Base-by-base conservation (phyloP, 2,888 invertebrate species). In the Patella pellucida region DNA sequence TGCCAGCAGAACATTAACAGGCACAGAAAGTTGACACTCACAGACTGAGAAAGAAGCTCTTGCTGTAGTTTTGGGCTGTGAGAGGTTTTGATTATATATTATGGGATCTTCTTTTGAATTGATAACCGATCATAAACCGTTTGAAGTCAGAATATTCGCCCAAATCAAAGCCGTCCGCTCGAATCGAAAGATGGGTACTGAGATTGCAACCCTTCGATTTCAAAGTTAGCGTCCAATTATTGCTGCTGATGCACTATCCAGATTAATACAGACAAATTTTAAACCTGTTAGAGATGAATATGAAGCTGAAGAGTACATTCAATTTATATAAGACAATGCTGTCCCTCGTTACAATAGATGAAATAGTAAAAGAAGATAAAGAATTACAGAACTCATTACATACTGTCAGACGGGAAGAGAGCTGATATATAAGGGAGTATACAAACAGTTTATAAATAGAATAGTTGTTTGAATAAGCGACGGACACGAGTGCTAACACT, bases 201-300 rank as follows among this genome's bases (percentile, higher is more conserved):
- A 23, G 73, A 54, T 31, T 77, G 41, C 69, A 70, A 50, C 74
- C 54, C 2, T 78, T 69, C 41, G 69, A 16, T 27, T 78, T 73
- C 52, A 69, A 23, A 19, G 56, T 77, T 41, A 41, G 4, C 31
- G 31, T 41, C 78, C 78, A 15, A 70, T 54, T 19, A 84, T 82
- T 74, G 79, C 81, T 62, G 81, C 84, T 51, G 83, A 83, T 72
- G 82, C 77, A 62, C 79, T 82, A 69, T 71, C 73, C 69, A 76
- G 80, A 56, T 41, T 41, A 41, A 41, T 41, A 41, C 31, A 41
- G 31, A 83, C 84, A 23, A 82, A 83, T 31, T 75, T 76, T 1
- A 52, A 27, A 11, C 16, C 69, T 23, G 72, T 73, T 14, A 68
- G 62, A 23, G 51, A 52, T 14, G 72, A 78, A n/a, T 78, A 75